Evolutionary conservation across 2,888 invertebrate genomes (phyloP).

Genomic region (Drosophila meridionalis): DNA sequence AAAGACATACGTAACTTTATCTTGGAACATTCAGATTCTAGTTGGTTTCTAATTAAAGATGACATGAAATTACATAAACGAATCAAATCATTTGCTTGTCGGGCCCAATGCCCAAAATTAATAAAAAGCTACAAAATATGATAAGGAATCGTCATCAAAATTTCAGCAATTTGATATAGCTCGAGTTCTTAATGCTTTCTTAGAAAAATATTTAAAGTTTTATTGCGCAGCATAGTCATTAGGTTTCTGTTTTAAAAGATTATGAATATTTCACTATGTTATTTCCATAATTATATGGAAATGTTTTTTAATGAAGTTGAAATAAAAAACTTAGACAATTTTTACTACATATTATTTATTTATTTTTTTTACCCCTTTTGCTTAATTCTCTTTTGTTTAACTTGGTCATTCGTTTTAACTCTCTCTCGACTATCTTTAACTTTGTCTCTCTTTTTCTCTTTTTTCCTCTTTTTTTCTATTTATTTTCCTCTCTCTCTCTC

Average conservation of each 20-base stretch:
- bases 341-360: background rate
- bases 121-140: constrained; percentile 8
- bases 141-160: constrained; percentile 15
- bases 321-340: background rate
- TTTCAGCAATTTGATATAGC: constrained; percentile 27
- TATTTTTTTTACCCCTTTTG: background rate
- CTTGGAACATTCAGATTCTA: constrained; percentile 12
- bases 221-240: constrained; percentile 1
- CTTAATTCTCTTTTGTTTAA: background rate
- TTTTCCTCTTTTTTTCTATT: too few species aligned
- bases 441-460: background rate
- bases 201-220: background rate
- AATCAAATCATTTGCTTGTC: background rate
- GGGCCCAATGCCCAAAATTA: background rate
- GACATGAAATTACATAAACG: constrained; percentile 23
- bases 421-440: background rate
- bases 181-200: constrained; percentile 4
- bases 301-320: background rate
- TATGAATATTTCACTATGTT: background rate
- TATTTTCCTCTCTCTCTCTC: too few species aligned
- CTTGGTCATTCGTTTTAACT: background rate
- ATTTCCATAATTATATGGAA: constrained; percentile 3
- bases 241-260: background rate
- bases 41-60: constrained; percentile 16
- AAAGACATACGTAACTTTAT: constrained; percentile 16